A percentile compares a stretch with the other conserved stretches of the same genome.
Conservation (phyloP, 2,797 vertebrate species). For the Gila robusta region DNA sequence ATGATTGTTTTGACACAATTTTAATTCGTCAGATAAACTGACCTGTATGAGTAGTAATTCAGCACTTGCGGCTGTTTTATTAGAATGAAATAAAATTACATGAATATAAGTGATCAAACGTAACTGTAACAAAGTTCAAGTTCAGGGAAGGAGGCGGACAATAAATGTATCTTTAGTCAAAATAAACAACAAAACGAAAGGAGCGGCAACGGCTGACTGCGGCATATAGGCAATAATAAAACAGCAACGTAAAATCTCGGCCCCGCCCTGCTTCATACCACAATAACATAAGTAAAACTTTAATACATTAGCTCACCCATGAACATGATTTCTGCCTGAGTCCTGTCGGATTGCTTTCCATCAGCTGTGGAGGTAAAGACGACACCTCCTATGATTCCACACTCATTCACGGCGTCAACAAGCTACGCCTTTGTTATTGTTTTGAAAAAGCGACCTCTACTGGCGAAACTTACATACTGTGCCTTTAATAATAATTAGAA, state of each 20-base stretch:
- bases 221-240: neutral
- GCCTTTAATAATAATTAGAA: neutral
- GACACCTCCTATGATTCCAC: conserved; percentile 1
- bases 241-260: neutral
- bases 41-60: neutral
- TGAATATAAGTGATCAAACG: neutral
- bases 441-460: neutral
- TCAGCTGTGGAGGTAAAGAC: neutral
- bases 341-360: neutral
- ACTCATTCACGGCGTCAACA: neutral
- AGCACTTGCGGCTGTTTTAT: neutral
- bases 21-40: neutral
- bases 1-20: neutral
- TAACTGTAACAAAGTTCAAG: neutral
- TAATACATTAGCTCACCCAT: conserved; percentile 3
- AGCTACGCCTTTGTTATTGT: neutral
- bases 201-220: neutral
- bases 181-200: neutral
- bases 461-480: neutral
- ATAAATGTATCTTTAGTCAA: neutral
- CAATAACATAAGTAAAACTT: neutral
- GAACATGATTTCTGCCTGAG: neutral
- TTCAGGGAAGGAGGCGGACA: neutral
- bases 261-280: neutral
- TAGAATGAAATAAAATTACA: neutral